Conservation (phyloP, 2,113 vertebrate genomes). For the Lophochroa leadbeateri region DNA sequence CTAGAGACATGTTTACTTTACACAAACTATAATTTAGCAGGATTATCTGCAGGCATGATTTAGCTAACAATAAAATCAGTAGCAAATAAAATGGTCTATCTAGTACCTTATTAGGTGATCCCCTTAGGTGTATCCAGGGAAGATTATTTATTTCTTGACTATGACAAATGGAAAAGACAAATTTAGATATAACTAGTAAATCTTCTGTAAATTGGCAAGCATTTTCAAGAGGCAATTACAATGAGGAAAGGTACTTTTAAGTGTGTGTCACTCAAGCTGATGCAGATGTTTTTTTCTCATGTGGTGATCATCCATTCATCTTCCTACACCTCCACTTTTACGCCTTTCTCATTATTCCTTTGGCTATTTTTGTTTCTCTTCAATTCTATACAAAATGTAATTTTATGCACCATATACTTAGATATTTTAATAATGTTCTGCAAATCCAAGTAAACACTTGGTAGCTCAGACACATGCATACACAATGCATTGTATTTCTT, state of each 20-base stretch:
- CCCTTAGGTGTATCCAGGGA: background rate
- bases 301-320: background rate
- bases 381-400: background rate
- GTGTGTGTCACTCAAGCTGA: background rate
- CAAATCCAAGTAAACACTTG: background rate
- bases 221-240: background rate
- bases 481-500: background rate
- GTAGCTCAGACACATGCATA: conserved; percentile 2
- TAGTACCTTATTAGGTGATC: background rate
- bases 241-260: conserved; percentile 10
- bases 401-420: conserved; percentile 52
- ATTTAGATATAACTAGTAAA: conserved; percentile 6
- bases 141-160: background rate
- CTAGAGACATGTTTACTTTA: background rate
- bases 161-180: background rate
- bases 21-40: background rate
- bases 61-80: background rate
- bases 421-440: background rate
- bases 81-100: background rate
- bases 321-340: background rate
- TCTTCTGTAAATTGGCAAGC: background rate
- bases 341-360: background rate
- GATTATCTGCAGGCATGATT: background rate
- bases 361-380: background rate
- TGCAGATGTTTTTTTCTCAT: background rate